Conservation (phyloP, 2,888 invertebrate species). For the Dynastes tityus region DNA sequence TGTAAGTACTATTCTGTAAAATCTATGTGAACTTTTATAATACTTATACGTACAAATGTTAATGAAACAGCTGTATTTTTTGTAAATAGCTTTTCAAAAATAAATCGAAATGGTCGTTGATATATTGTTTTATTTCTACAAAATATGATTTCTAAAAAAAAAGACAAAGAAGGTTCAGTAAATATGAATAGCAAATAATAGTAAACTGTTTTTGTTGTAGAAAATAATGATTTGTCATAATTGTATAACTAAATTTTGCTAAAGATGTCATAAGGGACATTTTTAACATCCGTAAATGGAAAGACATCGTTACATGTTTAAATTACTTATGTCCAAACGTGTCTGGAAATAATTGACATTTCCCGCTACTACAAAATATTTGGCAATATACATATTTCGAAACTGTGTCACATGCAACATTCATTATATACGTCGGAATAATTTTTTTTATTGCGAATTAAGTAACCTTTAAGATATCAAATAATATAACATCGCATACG, state of each 20-base stretch:
- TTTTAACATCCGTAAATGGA: too few relatives aligned
- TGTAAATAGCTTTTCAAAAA: constrained; percentile 40
- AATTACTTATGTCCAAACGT: too few relatives aligned
- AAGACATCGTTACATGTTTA: too few relatives aligned
- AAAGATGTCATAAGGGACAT: too few relatives aligned
- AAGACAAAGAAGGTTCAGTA: background rate
- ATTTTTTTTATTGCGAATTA: constrained; percentile 9
- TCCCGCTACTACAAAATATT: constrained; percentile 8
- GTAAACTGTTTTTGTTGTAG: too few relatives aligned
- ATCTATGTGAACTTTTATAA: background rate
- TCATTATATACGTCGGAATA: background rate
- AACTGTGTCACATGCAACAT: constrained; percentile 31
- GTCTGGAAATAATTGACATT: background rate
- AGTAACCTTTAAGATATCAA: background rate
- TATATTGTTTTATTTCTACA: constrained; percentile 34
- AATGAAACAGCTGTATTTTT: constrained; percentile 16
- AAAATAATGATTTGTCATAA: too few relatives aligned
- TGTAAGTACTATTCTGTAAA: background rate
- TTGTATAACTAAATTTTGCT: too few relatives aligned
- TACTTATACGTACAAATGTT: constrained; percentile 16
- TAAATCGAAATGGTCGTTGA: constrained; percentile 29
- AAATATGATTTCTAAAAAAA: background rate
- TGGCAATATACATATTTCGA: constrained; percentile 10
- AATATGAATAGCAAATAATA: background rate
- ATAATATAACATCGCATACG: background rate